Percentiles rank a stretch among this genome's conserved stretches.
These are phyloP conservation scores for Opisthocomus hoazin DNA, from an alignment of 2,113 vertebrate genomes.

Conservation along the genomic window DNA sequence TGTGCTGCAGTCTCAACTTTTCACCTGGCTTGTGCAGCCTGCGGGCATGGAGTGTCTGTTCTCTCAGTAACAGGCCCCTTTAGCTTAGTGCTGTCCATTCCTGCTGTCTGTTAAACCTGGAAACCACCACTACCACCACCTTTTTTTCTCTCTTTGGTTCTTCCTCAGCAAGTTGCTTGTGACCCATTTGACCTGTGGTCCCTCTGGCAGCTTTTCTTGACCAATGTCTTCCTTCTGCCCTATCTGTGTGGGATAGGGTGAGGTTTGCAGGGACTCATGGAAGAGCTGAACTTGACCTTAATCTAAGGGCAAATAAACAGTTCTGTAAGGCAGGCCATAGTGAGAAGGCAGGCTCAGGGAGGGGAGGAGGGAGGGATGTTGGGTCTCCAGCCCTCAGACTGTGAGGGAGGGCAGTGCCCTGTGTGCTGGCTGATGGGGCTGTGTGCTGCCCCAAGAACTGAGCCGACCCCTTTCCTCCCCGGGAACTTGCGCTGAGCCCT, in stretches of 20 bases:
- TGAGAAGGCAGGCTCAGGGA: not conserved
- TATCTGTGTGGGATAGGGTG: rapidly evolving
- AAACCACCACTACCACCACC: not conserved
- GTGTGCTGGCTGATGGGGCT: not conserved
- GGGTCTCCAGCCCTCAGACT: not conserved
- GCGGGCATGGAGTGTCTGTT: not conserved
- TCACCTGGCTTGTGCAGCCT: not conserved
- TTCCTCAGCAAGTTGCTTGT: not conserved
- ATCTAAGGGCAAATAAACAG: not conserved
- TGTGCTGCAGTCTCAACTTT: not conserved
- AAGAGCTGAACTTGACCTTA: not conserved
- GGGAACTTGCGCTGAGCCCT: not conserved
- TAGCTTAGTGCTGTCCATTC: not conserved
- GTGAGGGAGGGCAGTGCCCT: not conserved
- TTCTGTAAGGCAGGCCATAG: not conserved
- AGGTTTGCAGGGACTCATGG: not conserved
- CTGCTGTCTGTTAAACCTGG: not conserved
- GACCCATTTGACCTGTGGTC: not conserved
- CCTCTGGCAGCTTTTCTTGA: not conserved
- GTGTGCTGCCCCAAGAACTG: not conserved
- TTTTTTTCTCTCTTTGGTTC: not conserved
- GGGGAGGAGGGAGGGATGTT: not conserved
- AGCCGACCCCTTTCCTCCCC: not conserved
- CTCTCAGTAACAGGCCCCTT: not conserved
- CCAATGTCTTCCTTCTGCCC: not conserved